phyloP scores from a whole-genome alignment of 2,888 invertebrate genomes.

The Drosophila cognata region DNA sequence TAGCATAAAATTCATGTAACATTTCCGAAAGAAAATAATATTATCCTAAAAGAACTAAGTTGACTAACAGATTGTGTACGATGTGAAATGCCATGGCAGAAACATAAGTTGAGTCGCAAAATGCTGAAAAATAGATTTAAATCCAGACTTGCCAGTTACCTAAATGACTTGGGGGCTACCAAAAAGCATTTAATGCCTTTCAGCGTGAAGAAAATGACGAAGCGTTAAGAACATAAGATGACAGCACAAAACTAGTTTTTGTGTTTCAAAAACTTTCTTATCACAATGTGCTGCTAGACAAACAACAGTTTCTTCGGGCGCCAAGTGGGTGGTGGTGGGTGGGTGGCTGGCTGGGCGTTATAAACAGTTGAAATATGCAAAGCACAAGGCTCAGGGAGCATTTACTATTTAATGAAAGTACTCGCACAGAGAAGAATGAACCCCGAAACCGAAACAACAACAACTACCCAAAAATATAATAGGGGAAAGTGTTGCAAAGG shows the following conservation, averaged over 20 bases:
- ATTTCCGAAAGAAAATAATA: not conserved
- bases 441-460: constrained; percentile 49
- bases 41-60: not conserved
- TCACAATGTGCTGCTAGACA: constrained; percentile 56
- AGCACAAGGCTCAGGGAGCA: constrained; percentile 54
- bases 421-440: constrained; percentile 27
- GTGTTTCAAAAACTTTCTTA: constrained; percentile 51
- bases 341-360: constrained; percentile 28
- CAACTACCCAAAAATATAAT: constrained; percentile 25
- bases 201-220: constrained; percentile 50
- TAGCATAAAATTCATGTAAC: not conserved
- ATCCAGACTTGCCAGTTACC: not conserved
- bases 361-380: constrained; percentile 70
- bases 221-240: constrained; percentile 53
- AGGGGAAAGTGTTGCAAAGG: constrained; percentile 71
- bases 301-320: constrained; percentile 37
- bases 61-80: not conserved
- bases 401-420: constrained; percentile 76
- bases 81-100: not conserved
- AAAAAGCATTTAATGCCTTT: constrained; percentile 13
- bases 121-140: not conserved
- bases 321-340: not conserved
- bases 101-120: not conserved
- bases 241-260: constrained; percentile 63
- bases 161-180: not conserved